Evolutionary conservation across 1,140 invertebrate genomes (phyloP).

Genomic region (Pseudoatta argentina): DNA sequence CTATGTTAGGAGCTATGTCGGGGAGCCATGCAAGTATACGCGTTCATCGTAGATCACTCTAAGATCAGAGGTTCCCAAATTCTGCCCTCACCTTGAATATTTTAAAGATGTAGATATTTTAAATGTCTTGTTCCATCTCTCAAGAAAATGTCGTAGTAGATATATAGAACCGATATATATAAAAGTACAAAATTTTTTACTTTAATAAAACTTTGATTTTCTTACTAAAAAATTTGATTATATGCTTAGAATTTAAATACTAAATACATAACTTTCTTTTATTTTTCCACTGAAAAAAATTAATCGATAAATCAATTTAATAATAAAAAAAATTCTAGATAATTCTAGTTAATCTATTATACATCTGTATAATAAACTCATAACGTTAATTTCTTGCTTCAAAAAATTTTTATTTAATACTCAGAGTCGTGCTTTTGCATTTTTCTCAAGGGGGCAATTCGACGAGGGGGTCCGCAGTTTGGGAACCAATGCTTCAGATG

Average conservation of each 20-base stretch:
- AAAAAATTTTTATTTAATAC: background rate
- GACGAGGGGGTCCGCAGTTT: background rate
- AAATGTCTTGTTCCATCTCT: background rate
- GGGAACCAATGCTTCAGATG: conserved; percentile 32
- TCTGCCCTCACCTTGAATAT: background rate
- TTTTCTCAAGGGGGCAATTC: background rate
- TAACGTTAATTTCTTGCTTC: background rate
- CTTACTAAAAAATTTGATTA: background rate
- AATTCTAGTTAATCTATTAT: background rate
- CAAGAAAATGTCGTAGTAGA: background rate
- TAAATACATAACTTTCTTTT: background rate
- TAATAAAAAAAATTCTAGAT: background rate
- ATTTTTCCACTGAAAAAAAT: background rate
- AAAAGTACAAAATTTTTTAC: background rate
- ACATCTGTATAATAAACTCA: background rate
- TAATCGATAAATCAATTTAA: background rate
- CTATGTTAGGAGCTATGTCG: conserved; percentile 34
- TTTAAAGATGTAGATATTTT: conserved; percentile 4
- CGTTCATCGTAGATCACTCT: background rate
- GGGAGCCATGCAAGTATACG: conserved; percentile 19
- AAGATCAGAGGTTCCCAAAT: conserved; percentile 29
- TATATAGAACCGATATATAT: background rate
- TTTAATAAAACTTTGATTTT: background rate
- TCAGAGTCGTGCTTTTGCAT: background rate
- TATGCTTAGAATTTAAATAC: background rate